A percentile compares a stretch with the other conserved stretches of the same genome.
These are phyloP conservation scores for Trididemnum miniatum DNA, from an alignment of 23 tunicate genomes.

Conservation along the genomic window DNA sequence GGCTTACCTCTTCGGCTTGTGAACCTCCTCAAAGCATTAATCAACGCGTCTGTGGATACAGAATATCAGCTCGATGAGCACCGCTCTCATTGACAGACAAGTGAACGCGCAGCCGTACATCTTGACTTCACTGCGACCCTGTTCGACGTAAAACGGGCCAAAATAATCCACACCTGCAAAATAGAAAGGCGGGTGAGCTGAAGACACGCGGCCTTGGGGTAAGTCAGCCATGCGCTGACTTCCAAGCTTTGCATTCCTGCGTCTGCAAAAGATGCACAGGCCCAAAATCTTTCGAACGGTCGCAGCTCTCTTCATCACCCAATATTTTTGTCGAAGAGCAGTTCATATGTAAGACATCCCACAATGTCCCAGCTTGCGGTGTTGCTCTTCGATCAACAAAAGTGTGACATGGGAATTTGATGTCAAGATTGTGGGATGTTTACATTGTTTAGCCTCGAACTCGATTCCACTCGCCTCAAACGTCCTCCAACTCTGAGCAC, in stretches of 20 bases:
- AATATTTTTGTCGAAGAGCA: background rate
- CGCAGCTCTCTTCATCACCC: conserved; percentile 21
- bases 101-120: conserved; percentile 39
- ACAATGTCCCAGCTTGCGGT: conserved; percentile 11
- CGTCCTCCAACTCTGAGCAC: too few species aligned
- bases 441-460: too few species aligned
- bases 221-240: conserved; percentile 35
- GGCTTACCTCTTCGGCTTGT: conserved; percentile 9
- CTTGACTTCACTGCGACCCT: conserved; percentile 22
- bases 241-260: conserved; percentile 7
- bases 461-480: too few species aligned
- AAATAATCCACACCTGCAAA: conserved; percentile 17
- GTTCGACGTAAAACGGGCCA: conserved; percentile 26
- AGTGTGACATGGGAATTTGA: background rate
- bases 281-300: background rate
- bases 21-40: conserved; percentile 41
- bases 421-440: conserved; percentile 28
- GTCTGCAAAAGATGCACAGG: background rate
- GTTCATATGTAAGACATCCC: conserved; percentile 15
- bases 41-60: conserved; percentile 22
- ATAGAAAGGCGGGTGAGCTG: conserved; percentile 14
- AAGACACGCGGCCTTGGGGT: background rate
- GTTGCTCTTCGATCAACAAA: background rate
- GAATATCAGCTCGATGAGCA: conserved; percentile 27
- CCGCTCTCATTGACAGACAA: conserved; percentile 40